Evolutionary conservation across 1,140 invertebrate species (phyloP), one percentile per base, ranked within the genome.

Genomic region (Bombus confusus): DNA sequence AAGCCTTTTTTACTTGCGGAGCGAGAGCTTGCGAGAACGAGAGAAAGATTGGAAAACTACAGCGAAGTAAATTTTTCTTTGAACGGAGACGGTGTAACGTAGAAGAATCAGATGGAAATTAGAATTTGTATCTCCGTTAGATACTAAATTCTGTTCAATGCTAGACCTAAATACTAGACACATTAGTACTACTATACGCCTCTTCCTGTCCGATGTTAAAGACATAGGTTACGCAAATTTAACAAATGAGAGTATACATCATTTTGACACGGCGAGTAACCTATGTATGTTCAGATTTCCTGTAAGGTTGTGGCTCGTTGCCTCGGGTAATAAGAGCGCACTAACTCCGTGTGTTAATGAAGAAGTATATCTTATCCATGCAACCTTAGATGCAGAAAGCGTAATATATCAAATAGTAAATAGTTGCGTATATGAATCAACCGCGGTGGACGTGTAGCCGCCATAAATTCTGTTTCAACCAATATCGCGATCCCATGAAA

Each of bases 321-420:
- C 75, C 75, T 52, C 47, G 52, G 41, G 82, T 59, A 84, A 79
- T 79, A 84, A 52, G 81, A 77, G 47, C 81, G 74, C 68, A n/a
- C 37, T 31, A 76, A 43, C 82, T 41, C 37, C 12, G 28, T 66
- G 64, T 75, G 75, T 84, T 79, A 79, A 84, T 84, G 82, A 84
- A 84, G 82, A 84, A 84, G 64, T 84, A 84, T 79, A 84, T 52
- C 75, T 78, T 79, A 59, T 76, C 72, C 72, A 37, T 37, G 82
- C 47, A 41, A 22, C 52, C 3, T 13, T 84, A 31, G 75, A 69
- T 78, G 52, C 75, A 71, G 71, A 52, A 71, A 84, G 41, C n/a
- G 66, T 59, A 71, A 84, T 84, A 71, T n/a, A 84, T 79, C 82
- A 84, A 71, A 59, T 78, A 78, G 39, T 78, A 84, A 78, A 84